Conservation (phyloP, 1,140 invertebrate species). For the Achroia grisella region DNA sequence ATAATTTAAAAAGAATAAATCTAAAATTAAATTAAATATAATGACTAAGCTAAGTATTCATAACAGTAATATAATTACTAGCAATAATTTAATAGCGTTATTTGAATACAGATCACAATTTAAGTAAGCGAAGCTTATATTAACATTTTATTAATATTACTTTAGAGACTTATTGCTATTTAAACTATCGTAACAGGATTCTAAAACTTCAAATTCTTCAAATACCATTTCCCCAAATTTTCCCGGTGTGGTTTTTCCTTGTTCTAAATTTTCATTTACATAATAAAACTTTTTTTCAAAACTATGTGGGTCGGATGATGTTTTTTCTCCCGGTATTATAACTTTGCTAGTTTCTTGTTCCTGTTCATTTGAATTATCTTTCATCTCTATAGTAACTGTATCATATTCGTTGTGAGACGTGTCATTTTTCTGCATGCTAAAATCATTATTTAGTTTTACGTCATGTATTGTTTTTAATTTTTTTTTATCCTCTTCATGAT, state of each 20-base stretch:
- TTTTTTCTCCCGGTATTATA: constrained; percentile 32
- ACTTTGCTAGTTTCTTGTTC: constrained; percentile 15
- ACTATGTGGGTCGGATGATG: constrained; percentile 36
- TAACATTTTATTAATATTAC: constrained; percentile 29
- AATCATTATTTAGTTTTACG: constrained; percentile 29
- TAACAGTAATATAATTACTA: constrained; percentile 45
- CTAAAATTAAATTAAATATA: constrained; percentile 28
- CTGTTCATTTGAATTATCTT: constrained; percentile 26
- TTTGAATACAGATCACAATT: constrained; percentile 62
- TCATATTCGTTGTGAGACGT: not conserved
- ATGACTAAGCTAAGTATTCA: constrained; percentile 31
- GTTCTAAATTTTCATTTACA: constrained; percentile 63
- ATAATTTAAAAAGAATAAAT: constrained; percentile 16
- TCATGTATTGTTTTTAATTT: constrained; percentile 23
- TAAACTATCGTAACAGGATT: constrained; percentile 75
- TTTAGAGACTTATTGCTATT: constrained; percentile 71
- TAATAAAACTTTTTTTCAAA: constrained; percentile 72
- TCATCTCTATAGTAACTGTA: constrained; percentile 13
- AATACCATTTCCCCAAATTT: constrained; percentile 88
- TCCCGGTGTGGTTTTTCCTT: constrained; percentile 69
- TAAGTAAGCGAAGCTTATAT: constrained; percentile 42
- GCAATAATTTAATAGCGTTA: constrained; percentile 64
- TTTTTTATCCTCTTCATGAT: constrained; percentile 37
- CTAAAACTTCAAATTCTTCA: constrained; percentile 84
- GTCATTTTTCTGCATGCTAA: constrained; percentile 17